Evolutionary conservation across 2,113 vertebrate genomes (phyloP).

Genomic region (Alectura lathami): DNA sequence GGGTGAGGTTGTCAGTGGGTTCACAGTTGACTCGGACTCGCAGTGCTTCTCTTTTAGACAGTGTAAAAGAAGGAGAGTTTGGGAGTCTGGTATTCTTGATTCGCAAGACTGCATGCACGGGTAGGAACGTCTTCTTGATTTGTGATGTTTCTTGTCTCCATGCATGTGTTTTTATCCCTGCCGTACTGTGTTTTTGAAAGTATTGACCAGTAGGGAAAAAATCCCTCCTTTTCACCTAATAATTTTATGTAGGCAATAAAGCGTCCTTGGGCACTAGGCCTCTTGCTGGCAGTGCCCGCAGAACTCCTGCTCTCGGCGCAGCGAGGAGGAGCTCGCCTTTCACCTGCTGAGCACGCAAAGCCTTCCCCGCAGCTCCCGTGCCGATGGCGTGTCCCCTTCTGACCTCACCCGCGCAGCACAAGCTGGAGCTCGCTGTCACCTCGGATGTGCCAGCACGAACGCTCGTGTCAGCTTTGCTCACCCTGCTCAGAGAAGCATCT

Average conservation of each 20-base stretch:
- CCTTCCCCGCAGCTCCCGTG: neutral
- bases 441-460: neutral
- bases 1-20: neutral
- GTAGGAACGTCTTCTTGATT: neutral
- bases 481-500: neutral
- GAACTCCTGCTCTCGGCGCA: neutral
- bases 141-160: neutral
- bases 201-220: neutral
- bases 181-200: neutral
- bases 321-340: neutral
- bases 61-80: neutral
- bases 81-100: neutral
- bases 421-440: neutral
- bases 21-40: neutral
- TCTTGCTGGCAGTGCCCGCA: neutral
- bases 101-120: too few relatives aligned
- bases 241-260: neutral
- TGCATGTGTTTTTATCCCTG: neutral
- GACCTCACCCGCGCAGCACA: neutral
- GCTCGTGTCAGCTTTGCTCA: too few relatives aligned
- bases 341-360: neutral
- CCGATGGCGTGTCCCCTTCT: neutral
- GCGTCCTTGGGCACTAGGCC: neutral
- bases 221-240: neutral
- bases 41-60: neutral